phyloP scores from a whole-genome alignment of 2,888 invertebrate species.

The Drosophila subquinaria region DNA sequence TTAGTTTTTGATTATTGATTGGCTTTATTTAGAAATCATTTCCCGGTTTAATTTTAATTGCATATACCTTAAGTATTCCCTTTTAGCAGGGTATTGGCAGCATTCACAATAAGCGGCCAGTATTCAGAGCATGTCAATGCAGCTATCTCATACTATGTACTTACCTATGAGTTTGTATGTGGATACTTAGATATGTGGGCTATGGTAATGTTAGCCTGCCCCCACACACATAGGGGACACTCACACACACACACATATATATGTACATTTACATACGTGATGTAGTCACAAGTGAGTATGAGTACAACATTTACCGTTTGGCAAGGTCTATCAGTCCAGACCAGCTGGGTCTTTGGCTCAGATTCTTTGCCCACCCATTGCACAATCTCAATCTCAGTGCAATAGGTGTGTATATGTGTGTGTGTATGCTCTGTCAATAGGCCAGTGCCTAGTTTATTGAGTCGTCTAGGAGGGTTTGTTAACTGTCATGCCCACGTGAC shows the following conservation, averaged over 20 bases:
- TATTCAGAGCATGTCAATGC: conserved; percentile 81
- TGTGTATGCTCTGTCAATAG: conserved; percentile 69
- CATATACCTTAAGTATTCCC: not conserved
- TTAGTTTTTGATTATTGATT: not conserved
- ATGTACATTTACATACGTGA: not conserved
- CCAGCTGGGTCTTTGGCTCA: conserved; percentile 69
- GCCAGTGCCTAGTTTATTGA: conserved; percentile 76
- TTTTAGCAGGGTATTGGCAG: conserved; percentile 41
- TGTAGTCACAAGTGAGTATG: conserved; percentile 36
- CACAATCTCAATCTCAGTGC: conserved; percentile 71
- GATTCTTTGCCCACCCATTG: conserved; percentile 78
- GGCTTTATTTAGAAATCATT: not conserved
- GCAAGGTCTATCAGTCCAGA: conserved; percentile 69
- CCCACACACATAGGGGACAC: conserved; percentile 2
- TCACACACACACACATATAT: not conserved
- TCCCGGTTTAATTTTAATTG: not conserved
- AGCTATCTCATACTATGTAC: conserved; percentile 47
- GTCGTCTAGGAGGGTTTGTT: conserved; percentile 67
- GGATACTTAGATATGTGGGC: conserved; percentile 64
- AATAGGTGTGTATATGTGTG: conserved; percentile 16
- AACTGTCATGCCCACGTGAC: conserved; percentile 78
- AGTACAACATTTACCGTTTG: conserved; percentile 74
- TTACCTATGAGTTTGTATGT: conserved; percentile 40
- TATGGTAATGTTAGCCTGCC: conserved; percentile 71
- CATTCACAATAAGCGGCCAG: conserved; percentile 57